A percentile compares a stretch with the other conserved stretches of the same genome.
These are phyloP conservation scores for Artemisiospiza belli DNA, from an alignment of 2,113 vertebrate genomes.

Conservation along the genomic window DNA sequence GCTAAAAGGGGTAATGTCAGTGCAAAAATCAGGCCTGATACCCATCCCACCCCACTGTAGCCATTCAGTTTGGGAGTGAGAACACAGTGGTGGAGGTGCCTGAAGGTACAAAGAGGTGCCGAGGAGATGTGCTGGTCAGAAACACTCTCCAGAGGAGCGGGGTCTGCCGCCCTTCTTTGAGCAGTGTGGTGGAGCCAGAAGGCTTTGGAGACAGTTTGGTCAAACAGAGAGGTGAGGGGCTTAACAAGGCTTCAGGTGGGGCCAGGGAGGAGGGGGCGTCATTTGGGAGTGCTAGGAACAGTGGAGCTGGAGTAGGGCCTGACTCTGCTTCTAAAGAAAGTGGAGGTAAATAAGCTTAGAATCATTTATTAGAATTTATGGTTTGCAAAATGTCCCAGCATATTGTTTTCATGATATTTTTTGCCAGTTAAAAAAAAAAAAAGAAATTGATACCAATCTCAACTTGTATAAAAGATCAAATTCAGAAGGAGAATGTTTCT, in stretches of 20 bases:
- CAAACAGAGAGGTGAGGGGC: not conserved
- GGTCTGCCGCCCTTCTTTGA: not conserved
- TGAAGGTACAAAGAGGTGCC: not conserved
- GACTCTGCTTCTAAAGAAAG: not conserved
- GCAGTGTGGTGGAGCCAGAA: not conserved
- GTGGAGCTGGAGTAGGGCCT: not conserved
- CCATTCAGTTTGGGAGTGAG: not conserved
- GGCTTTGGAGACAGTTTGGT: not conserved
- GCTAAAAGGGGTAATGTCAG: not conserved
- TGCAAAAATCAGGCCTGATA: not conserved
- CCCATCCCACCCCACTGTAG: not conserved
- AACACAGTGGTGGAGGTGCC: not conserved
- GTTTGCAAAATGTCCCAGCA: not conserved
- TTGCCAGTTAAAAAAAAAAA: not conserved
- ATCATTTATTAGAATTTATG: not conserved
- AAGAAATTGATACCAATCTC: not conserved
- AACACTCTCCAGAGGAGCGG: not conserved
- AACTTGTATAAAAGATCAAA: not conserved
- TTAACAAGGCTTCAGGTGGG: not conserved
- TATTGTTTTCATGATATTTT: not conserved
- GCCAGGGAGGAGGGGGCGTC: not conserved
- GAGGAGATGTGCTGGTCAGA: not conserved
- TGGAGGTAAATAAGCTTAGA: not conserved
- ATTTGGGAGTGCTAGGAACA: not conserved
- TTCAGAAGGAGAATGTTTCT: constrained; percentile 4